Conservation (phyloP, 2,113 vertebrate genomes). For the Chaetorhynchus papuensis region DNA sequence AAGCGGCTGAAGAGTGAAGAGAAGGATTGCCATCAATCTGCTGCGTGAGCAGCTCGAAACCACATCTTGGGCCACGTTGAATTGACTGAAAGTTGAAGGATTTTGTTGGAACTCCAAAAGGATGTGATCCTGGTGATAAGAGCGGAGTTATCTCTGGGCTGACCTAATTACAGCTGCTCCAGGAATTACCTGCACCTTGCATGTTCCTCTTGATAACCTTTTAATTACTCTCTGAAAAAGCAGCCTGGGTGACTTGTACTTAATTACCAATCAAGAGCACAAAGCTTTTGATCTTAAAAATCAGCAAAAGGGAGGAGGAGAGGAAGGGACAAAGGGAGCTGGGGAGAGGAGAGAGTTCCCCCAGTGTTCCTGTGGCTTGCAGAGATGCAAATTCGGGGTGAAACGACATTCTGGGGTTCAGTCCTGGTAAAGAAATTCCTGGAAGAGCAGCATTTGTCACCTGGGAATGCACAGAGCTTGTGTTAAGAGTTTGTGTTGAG, state of each 20-base stretch:
- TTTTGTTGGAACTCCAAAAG: not conserved
- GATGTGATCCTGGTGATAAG: not conserved
- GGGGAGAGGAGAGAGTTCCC: not conserved
- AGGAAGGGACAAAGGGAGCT: not conserved
- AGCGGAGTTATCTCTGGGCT: not conserved
- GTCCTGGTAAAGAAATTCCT: not conserved
- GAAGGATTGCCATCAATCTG: not conserved
- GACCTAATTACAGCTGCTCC: not conserved
- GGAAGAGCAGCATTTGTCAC: not conserved
- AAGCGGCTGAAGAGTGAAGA: too few relatives aligned
- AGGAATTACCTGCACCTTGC: not conserved
- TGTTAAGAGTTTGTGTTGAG: not conserved
- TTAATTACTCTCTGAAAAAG: not conserved
- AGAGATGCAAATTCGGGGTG: not conserved
- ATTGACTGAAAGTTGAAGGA: not conserved
- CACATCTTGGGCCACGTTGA: not conserved
- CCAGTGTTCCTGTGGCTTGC: accelerated
- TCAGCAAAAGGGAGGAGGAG: not conserved
- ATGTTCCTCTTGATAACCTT: slow-evolving; percentile 21
- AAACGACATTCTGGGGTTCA: accelerated
- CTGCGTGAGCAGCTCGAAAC: not conserved
- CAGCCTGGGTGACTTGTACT: not conserved
- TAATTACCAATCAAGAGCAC: slow-evolving; percentile 10
- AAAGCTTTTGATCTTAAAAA: not conserved
- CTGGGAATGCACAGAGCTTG: not conserved